Evolutionary conservation across 2,113 vertebrate genomes (phyloP), one percentile per base, ranked within the genome.

Genomic region (Ellobius talpinus): DNA sequence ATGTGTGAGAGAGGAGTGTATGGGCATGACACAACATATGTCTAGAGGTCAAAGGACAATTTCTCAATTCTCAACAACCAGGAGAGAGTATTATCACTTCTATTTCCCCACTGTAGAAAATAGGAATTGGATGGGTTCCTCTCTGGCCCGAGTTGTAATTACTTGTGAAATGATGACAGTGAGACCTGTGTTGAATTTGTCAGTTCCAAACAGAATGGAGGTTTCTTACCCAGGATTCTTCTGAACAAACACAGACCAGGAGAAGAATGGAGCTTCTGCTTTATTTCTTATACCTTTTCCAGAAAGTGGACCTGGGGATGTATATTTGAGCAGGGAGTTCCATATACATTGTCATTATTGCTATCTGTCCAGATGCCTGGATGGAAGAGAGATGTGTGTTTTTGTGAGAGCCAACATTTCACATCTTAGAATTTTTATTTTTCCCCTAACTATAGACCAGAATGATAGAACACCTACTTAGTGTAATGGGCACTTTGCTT

Each of bases 401-500:
- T 98, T 95, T 78, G 77, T 74, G 74, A 93, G 77, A 93, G 89
- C 47, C 42, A 97, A 94, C 42, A 89, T 95, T 95, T 94, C 47
- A 95, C 92, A 61, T 95, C 81, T 96, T 96, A 89, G 95, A 82
- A 97, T 87, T 97, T 96, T 97, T 97, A 92, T 96, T 94, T 96
- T 87, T 24, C 66, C 81, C 76, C 47, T 50, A 88, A 91, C 66
- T 86, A 17, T 92, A 95, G 94, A 97, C 96, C 47, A 87, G 50
- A 78, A 72, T 89, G 91, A 91, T 87, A 95, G 92, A 96, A 96
- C 95, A 94, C 85, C 92, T 96, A 93, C 92, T 97, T 97, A 97
- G n/a, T 68, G 77, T 95, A 92, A 95, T 78, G 86, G 89, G 84
- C 58, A 74, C 74, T 90, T 33, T 74, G n/a, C 42, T 96, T 74